phyloP scores from a whole-genome alignment of 2,113 vertebrate species.

The Gallinago undulata region DNA sequence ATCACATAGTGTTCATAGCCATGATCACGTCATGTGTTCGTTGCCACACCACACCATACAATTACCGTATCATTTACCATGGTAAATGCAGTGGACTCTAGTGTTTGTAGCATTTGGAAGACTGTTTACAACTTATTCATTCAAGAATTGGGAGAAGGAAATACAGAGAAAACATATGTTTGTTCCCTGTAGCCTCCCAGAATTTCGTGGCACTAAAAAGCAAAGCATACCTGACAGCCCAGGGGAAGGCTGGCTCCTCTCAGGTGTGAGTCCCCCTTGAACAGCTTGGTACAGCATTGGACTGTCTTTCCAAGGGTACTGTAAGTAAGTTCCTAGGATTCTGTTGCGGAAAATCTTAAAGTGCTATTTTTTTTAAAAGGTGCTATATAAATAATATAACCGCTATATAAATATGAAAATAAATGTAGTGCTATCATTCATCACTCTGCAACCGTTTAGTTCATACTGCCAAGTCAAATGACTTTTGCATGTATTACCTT shows the following conservation, averaged over 20 bases:
- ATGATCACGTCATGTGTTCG: neutral
- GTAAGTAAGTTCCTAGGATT: neutral
- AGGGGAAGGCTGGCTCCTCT: neutral
- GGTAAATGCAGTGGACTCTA: neutral
- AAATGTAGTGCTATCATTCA: neutral
- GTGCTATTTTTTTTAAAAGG: conserved; percentile 1
- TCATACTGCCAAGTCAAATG: neutral
- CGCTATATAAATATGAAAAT: neutral
- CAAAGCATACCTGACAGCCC: neutral
- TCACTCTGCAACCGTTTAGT: neutral
- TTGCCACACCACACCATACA: neutral
- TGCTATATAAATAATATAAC: neutral
- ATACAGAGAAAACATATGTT: neutral
- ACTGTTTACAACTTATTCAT: neutral
- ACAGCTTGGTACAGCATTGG: neutral
- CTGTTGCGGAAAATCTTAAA: neutral
- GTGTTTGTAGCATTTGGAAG: neutral
- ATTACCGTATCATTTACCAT: fast-evolving
- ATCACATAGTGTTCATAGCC: neutral
- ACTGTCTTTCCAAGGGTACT: neutral
- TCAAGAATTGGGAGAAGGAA: neutral
- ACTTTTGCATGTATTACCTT: neutral
- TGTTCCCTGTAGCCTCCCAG: neutral
- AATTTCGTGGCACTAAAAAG: neutral
- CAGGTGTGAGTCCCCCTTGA: neutral